Evolutionary conservation across 1,140 invertebrate genomes (phyloP).

Genomic region (Hylaeus volcanicus): DNA sequence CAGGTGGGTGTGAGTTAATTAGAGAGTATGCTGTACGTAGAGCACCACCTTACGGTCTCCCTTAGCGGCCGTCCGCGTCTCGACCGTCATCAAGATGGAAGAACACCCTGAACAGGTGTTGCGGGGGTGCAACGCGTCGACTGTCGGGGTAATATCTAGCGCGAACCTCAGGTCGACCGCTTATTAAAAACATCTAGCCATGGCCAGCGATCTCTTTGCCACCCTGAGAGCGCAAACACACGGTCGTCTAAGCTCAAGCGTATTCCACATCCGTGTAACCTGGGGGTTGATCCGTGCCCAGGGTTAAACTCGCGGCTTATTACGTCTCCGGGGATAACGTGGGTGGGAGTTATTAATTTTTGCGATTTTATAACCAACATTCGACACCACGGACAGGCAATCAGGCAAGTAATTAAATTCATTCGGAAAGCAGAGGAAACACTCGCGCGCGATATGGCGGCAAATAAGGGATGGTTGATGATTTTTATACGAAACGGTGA

Average conservation of each 20-base stretch:
- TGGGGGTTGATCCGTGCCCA: slow-evolving; percentile 46
- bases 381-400: slow-evolving; percentile 47
- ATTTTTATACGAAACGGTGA: too few species aligned
- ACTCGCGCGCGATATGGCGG: neutral
- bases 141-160: slow-evolving; percentile 74
- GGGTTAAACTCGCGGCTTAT: slow-evolving; percentile 71
- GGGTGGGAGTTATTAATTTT: slow-evolving; percentile 67
- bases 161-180: slow-evolving; percentile 73
- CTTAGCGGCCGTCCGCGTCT: slow-evolving; percentile 7
- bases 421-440: neutral
- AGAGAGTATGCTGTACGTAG: slow-evolving; percentile 59
- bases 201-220: slow-evolving; percentile 60
- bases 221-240: slow-evolving; percentile 55
- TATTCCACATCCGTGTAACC: slow-evolving; percentile 47
- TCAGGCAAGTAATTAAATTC: slow-evolving; percentile 55
- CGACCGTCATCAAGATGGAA: slow-evolving; percentile 43
- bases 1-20: slow-evolving; percentile 70
- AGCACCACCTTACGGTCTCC: slow-evolving; percentile 21
- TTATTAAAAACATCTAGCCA: slow-evolving; percentile 78
- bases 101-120: slow-evolving; percentile 41
- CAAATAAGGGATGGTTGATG: too few species aligned
- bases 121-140: slow-evolving; percentile 40
- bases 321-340: slow-evolving; percentile 59
- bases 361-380: slow-evolving; percentile 57
- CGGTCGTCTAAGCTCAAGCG: slow-evolving; percentile 57